Percentiles rank a stretch among this genome's conserved stretches.
Evolutionary conservation across 35 echinoderm and acorn worm genomes (phyloP).

Genomic region (Apostichopus parvimensis): DNA sequence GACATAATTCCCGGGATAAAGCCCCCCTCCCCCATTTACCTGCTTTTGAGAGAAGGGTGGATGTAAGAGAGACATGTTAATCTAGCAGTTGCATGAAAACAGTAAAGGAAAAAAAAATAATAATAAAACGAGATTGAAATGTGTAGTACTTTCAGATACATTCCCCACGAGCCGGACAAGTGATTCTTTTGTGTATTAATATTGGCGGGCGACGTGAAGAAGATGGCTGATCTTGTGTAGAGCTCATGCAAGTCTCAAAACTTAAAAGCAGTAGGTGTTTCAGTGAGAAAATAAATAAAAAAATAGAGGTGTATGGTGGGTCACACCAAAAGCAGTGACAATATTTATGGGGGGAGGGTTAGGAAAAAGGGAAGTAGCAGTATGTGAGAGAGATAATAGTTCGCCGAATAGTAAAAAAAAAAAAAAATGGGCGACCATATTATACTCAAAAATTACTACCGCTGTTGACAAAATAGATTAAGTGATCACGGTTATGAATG

Average conservation of each 20-base stretch:
- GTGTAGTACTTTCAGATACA: constrained; percentile 32
- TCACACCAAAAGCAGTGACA: constrained; percentile 50
- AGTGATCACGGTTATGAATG: constrained; percentile 44
- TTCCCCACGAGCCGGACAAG: constrained; percentile 35
- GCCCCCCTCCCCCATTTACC: background rate
- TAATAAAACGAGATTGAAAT: constrained; percentile 34
- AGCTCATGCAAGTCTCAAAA: constrained; percentile 49
- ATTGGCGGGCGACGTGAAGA: constrained; percentile 40
- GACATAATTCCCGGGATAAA: background rate
- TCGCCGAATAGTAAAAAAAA: background rate
- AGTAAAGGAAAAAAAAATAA: constrained; percentile 5
- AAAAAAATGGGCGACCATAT: background rate
- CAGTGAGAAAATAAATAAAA: constrained; percentile 6
- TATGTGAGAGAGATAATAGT: background rate
- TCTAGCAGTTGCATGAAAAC: constrained; percentile 41
- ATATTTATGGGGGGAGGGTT: constrained; percentile 30
- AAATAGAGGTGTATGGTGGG: constrained; percentile 39
- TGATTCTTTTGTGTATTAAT: constrained; percentile 46
- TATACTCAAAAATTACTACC: constrained; percentile 18
- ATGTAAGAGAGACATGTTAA: constrained; percentile 19
- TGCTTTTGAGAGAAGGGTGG: background rate
- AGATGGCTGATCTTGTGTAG: constrained; percentile 47
- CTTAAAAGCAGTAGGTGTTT: constrained; percentile 47
- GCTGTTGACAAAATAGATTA: constrained; percentile 23
- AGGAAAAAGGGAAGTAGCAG: constrained; percentile 9